Evolutionary conservation across 2,797 vertebrate genomes (phyloP).

Genomic region (Rhodeus uyekii): DNA sequence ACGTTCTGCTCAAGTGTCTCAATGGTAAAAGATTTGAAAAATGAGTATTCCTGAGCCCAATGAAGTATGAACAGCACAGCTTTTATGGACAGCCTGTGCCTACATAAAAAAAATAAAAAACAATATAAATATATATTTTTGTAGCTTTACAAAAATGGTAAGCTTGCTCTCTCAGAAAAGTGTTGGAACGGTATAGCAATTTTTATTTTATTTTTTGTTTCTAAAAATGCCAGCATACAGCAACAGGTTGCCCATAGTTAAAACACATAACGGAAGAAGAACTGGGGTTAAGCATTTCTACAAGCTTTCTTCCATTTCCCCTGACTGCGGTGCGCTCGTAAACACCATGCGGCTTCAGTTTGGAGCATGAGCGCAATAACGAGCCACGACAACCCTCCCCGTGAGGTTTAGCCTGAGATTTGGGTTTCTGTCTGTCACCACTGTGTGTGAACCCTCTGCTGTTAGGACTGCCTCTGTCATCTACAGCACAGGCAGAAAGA

Average conservation of each 20-base stretch:
- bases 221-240: neutral
- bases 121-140: no score
- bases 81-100: neutral
- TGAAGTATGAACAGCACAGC: neutral
- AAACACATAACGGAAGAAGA: conserved; percentile 6
- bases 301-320: conserved; percentile 22
- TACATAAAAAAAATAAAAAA: neutral
- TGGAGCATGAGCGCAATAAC: conserved; percentile 34
- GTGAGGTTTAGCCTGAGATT: conserved; percentile 30
- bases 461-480: conserved; percentile 40
- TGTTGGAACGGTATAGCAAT: no score
- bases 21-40: neutral
- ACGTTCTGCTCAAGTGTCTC: neutral
- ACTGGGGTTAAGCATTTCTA: conserved; percentile 10
- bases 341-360: conserved; percentile 7
- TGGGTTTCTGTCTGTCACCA: conserved; percentile 43
- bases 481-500: conserved; percentile 37
- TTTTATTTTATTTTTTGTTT: neutral
- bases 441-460: conserved; percentile 21
- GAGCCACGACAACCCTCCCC: conserved; percentile 31
- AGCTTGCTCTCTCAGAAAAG: neutral
- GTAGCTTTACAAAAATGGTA: neutral
- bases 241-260: conserved; percentile 3
- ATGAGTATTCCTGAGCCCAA: neutral
- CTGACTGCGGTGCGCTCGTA: conserved; percentile 2